Evolutionary conservation across 2,888 invertebrate genomes (phyloP), one percentile per base, ranked within the genome.

Genomic region (Serrognathus titanus): DNA sequence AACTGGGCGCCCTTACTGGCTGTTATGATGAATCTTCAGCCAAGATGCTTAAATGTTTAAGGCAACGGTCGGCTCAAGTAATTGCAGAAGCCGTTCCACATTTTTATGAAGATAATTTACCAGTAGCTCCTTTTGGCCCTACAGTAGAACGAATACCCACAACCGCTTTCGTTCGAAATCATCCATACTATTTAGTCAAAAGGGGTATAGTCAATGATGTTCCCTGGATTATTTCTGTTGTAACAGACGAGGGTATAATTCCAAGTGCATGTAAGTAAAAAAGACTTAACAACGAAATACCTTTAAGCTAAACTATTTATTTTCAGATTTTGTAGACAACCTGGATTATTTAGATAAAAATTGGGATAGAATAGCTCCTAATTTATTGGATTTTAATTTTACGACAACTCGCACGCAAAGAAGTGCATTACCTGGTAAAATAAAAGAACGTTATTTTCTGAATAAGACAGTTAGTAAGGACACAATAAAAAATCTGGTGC

Each of bases 161-260:
- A 31, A 31, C 46, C 0, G 49, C 58, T 73, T 89, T 90, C 75
- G 75, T 90, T 1, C 79, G 80, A 1, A 80, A 84, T 56, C 78
- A 84, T 48, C 89, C 90, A 0, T 79, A 79, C 63, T 80, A 81
- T 39, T 80, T 86, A 0, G 79, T 88, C 1, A 76, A 69, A 48
- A 76, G 79, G 2, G 86, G 87, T 0, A 75, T 80, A 20, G 82
- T 84, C 66, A 78, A 82, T 7, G 81, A 84, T 54, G 66, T 86
- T 3, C 90, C 90, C 0, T 85, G 88, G 80, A 79, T 89, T 53
- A 80, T 83, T 0, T 83, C 85, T 5, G 81, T 85, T 20, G 83
- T 85, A 0, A 81, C 83, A 6, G 84, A 88, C 55, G 90, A 90
- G 71, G 89, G 89, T 55, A 77, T 87, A 11, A 87, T 85, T 66